Conservation (phyloP, 2,113 vertebrate genomes). For the Trematomus loennbergii region DNA sequence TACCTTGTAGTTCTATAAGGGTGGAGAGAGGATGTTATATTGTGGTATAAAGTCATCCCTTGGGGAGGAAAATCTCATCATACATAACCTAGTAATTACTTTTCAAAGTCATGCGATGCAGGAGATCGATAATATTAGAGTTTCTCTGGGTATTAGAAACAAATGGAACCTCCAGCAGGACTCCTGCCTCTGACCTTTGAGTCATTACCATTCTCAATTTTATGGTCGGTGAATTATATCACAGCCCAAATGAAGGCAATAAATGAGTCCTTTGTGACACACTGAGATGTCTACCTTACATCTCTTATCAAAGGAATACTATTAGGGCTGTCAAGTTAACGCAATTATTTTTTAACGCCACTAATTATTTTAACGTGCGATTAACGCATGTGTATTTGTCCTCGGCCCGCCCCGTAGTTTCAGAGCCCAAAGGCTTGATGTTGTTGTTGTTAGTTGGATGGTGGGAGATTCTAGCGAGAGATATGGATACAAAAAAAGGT, state of each 20-base stretch:
- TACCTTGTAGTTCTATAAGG: constrained; percentile 45
- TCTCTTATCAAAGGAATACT: constrained; percentile 32
- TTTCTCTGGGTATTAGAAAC: constrained; percentile 61
- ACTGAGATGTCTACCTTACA: constrained; percentile 24
- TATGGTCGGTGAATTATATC: constrained; percentile 39
- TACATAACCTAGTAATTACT: constrained; percentile 74
- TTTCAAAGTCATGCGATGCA: constrained; percentile 64
- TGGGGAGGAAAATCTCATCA: constrained; percentile 57
- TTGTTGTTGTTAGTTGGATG: too few relatives aligned
- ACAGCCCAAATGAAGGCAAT: constrained; percentile 36
- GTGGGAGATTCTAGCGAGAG: too few relatives aligned
- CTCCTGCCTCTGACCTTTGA: constrained; percentile 62
- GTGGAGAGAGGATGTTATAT: constrained; percentile 56
- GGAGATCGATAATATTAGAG: constrained; percentile 67
- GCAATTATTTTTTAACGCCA: too few relatives aligned
- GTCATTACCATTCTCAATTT: constrained; percentile 59
- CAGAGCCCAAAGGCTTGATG: too few relatives aligned
- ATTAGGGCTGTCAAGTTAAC: too few relatives aligned
- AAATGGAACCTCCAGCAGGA: constrained; percentile 56
- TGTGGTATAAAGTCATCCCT: constrained; percentile 65
- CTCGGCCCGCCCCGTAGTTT: too few relatives aligned
- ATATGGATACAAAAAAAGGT: too few relatives aligned
- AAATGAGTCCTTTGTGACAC: constrained; percentile 1
- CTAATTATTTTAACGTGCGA: too few relatives aligned
- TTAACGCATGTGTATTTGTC: too few relatives aligned